Evolutionary conservation across 2,797 vertebrate species (phyloP).

Genomic region (Catharus ustulatus): DNA sequence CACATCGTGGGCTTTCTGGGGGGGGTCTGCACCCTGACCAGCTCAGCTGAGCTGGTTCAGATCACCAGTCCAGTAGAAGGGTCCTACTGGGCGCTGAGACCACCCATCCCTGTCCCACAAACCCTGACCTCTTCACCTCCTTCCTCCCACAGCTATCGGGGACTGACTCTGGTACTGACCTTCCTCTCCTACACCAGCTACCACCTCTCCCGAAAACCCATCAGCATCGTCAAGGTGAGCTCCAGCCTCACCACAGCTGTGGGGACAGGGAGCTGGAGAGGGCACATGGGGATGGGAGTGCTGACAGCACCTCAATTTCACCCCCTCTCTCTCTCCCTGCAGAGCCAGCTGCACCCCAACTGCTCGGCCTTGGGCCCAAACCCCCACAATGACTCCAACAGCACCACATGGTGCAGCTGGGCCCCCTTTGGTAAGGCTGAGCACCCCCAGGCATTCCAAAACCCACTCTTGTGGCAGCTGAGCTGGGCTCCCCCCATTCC

Average conservation of each 20-base stretch:
- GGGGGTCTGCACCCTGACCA: no score
- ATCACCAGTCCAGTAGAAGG: not conserved
- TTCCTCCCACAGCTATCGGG: constrained; percentile 84
- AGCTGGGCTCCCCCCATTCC: not conserved
- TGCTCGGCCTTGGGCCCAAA: constrained; percentile 79
- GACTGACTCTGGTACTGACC: constrained; percentile 88
- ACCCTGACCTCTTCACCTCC: fast-evolving
- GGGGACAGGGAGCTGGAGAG: not conserved
- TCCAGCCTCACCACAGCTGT: fast-evolving
- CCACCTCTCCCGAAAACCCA: constrained; percentile 95
- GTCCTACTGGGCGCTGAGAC: not conserved
- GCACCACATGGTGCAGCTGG: constrained; percentile 93
- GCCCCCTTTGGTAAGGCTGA: constrained; percentile 89
- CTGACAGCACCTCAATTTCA: not conserved
- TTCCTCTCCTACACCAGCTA: constrained; percentile 94
- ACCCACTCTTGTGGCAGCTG: fast-evolving
- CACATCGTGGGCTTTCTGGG: fast-evolving
- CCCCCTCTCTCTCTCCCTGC: not conserved
- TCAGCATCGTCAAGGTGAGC: constrained; percentile 95
- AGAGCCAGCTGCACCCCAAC: constrained; percentile 94
- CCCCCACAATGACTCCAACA: constrained; percentile 80
- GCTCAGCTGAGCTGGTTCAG: not conserved
- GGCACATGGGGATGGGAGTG: fast-evolving
- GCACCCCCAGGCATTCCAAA: not conserved
- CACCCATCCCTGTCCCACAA: not conserved